Evolutionary conservation across 1,140 invertebrate genomes (phyloP).

Genomic region (Drosophila parvula): DNA sequence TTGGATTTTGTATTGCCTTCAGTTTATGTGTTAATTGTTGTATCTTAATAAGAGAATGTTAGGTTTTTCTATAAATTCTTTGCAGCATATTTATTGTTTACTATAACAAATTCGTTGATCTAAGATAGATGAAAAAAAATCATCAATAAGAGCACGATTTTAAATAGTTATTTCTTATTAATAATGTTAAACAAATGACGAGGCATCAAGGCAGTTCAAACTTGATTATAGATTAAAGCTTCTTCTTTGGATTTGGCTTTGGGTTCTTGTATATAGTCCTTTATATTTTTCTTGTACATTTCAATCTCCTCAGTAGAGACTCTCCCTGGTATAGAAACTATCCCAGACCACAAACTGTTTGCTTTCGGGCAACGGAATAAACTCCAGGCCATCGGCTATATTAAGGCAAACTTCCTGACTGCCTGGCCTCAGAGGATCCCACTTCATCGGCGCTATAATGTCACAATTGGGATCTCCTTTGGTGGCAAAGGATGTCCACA

Average conservation of each 20-base stretch:
- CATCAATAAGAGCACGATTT: not conserved
- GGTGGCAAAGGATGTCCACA: constrained; percentile 84
- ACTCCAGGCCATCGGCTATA: constrained; percentile 77
- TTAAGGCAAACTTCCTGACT: constrained; percentile 77
- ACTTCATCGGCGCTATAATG: constrained; percentile 45
- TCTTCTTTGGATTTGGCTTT: not conserved
- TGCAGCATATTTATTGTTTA: constrained; percentile 3
- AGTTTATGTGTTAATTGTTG: constrained; percentile 14
- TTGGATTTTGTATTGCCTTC: not conserved
- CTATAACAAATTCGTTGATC: not conserved
- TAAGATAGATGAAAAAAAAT: not conserved
- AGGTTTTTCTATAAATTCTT: constrained; percentile 2
- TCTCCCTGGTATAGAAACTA: constrained; percentile 72
- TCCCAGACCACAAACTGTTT: constrained; percentile 84
- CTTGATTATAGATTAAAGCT: not conserved
- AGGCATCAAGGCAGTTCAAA: constrained; percentile 2
- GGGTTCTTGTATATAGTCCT: not conserved
- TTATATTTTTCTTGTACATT: not conserved
- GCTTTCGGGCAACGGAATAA: constrained; percentile 80
- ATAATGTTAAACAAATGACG: not conserved
- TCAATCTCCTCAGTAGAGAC: constrained; percentile 41
- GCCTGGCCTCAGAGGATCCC: constrained; percentile 64
- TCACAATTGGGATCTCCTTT: constrained; percentile 76
- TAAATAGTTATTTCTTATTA: not conserved
- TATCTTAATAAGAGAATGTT: not conserved